A percentile compares a stretch with the other conserved stretches of the same genome.
phyloP scores from a whole-genome alignment of 2,888 invertebrate genomes.

The Saturnia pavonia region DNA sequence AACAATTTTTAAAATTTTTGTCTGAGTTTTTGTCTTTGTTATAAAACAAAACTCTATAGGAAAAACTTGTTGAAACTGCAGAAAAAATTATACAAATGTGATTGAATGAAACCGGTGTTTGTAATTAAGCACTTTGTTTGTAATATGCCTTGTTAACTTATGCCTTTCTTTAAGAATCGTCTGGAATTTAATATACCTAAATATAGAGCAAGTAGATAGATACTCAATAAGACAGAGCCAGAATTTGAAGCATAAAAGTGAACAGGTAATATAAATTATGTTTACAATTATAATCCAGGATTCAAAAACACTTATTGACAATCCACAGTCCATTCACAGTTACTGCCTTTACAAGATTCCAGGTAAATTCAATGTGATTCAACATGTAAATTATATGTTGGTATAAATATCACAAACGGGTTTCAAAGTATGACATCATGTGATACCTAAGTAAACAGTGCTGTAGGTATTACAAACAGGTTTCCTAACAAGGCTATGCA shows the following conservation, averaged over 20 bases:
- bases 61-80: too few relatives aligned
- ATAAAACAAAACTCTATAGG: too few relatives aligned
- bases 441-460: conserved; percentile 37
- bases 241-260: background rate
- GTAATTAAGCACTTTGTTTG: too few relatives aligned
- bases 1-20: too few relatives aligned
- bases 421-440: conserved; percentile 40
- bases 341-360: background rate
- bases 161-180: background rate
- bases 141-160: too few relatives aligned
- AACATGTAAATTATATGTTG: conserved; percentile 24
- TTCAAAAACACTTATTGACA: background rate
- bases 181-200: background rate
- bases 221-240: background rate
- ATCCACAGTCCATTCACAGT: background rate
- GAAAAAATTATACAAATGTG: too few relatives aligned
- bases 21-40: too few relatives aligned
- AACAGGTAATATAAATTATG: background rate
- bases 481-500: conserved; percentile 16
- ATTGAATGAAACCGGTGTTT: too few relatives aligned
- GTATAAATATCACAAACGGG: conserved; percentile 18
- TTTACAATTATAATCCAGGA: background rate
- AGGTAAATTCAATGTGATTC: background rate
- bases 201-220: background rate
- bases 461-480: conserved; percentile 20